These are phyloP conservation scores for Helicorthomorpha holstii DNA, from an alignment of 1,140 invertebrate species.

Conservation along the genomic window DNA sequence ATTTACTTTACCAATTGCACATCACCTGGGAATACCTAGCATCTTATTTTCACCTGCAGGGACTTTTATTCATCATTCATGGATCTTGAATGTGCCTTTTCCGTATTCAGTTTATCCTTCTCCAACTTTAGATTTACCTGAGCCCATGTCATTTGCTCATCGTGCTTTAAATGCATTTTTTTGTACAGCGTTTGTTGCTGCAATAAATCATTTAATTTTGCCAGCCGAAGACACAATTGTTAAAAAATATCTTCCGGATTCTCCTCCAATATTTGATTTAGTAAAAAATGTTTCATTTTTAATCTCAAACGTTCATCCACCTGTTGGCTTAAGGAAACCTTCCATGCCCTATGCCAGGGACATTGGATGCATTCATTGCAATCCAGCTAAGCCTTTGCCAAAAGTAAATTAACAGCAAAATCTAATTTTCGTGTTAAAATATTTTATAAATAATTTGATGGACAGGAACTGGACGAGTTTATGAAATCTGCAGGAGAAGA, in stretches of 20 bases:
- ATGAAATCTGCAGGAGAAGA: neutral
- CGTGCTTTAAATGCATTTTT: neutral
- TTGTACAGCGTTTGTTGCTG: neutral
- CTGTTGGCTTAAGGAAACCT: neutral
- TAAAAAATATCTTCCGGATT: neutral
- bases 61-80: neutral
- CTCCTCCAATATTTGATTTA: neutral
- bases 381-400: neutral
- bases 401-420: neutral
- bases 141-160: neutral
- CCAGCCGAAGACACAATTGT: neutral
- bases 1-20: neutral
- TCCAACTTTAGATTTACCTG: neutral
- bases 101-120: neutral
- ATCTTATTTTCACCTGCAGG: neutral
- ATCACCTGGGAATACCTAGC: neutral
- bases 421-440: neutral
- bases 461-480: neutral
- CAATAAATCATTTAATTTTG: neutral
- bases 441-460: neutral
- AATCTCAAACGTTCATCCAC: neutral
- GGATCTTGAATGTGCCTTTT: neutral
- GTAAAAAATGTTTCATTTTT: neutral
- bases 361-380: neutral
- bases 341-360: neutral